Base-by-base conservation (phyloP, 1,140 invertebrate genomes). In the Zaprionus davidi region DNA sequence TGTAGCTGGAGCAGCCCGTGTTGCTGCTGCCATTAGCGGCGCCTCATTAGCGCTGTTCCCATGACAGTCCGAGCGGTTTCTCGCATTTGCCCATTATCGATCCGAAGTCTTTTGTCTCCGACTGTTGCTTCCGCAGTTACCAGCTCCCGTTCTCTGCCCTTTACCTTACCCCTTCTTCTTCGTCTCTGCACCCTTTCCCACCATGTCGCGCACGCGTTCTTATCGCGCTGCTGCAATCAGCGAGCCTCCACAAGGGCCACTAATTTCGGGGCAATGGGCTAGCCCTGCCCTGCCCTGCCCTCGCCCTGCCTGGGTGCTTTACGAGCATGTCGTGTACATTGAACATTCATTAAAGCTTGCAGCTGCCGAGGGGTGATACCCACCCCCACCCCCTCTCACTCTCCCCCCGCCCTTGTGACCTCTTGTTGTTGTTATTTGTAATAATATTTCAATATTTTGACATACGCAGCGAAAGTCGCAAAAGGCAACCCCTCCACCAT, bases 371-470 rank as follows among this genome's bases (percentile, higher is more conserved):
- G 58, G 59, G 62, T 67, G 49, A 20, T 11, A 2, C 59, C 63
- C 71, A 71, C 28, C 63, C 63, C 58, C 13, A 28, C 1, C 28
- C 28, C 34, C 15, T 5, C 6, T 2, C 26, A 3, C 17, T 20
- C 3, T 17, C 1, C 17, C 11, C 0, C 13, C 46, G 12, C 13
- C 28, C 3, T 53, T 72, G 12, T 15, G 49, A 41, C 49, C 74
- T 41, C 72, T 75, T 73, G 59, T 70, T 60, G 53, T 55, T 70
- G 78, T 71, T 71, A 72, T 85, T 90, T 77, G 81, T 81, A 81
- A 79, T 79, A 85, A 90, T 90, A 90, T 90, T 90, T 90, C 79
- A 90, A 90, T 90, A 90, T 90, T 90, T 90, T 90, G 85, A 90
- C 85, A 90, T 81, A 84, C 84, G 84, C 81, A 78, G 44, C 75